Base-by-base conservation (phyloP, 2,888 invertebrate genomes). In the Pristionchus mayeri region DNA sequence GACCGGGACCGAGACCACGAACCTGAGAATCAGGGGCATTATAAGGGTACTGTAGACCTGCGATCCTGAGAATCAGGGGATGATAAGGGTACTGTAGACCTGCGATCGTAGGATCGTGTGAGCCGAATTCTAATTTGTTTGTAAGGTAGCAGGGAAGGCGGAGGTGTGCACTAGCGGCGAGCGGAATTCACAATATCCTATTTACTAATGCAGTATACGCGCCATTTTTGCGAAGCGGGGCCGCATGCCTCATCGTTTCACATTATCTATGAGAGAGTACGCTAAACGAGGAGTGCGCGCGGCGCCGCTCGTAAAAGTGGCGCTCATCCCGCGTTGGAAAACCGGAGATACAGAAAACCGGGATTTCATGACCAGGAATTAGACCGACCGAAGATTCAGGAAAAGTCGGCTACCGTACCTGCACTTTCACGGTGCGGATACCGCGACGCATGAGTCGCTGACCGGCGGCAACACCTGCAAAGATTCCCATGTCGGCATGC, bases 401-500 rank as follows among this genome's bases (percentile, higher is more conserved):
- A 57, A 11, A 21, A 57, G 6, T 44, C 7, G 9, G 0, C 48
- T n/a, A 34, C 34, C 84, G 7, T 1, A 89, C 87, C 84, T 90
- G 86, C 16, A 93, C 91, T 18, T 91, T 87, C 44, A 93, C 92
- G 30, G 91, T 90, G 48, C 89, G 89, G 44, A 94, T 88, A 34
- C 93, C 93, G 84, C 90, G 78, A 88, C 93, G 88, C 48, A 90
- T 88, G 34, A 91, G 87, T 57, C 91, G 85, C 85, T 94, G 94
- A 88, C 96, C 96, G 90, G 97, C 94, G 85, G 94, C 95, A 84
- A 97, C 95, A 37, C 96, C 98, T 37, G 97, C 16, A 24, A 57
- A 7, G 4, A 57, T 57, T 57, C 24, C 24, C 21, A 24, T 24
- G 4, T 57, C 24, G 4, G n/a, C n/a, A n/a, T n/a, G n/a, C 24